A percentile compares a stretch with the other conserved stretches of the same genome.
These are phyloP conservation scores for Panthera leo DNA, from an alignment of 2,113 vertebrate species.

Conservation along the genomic window DNA sequence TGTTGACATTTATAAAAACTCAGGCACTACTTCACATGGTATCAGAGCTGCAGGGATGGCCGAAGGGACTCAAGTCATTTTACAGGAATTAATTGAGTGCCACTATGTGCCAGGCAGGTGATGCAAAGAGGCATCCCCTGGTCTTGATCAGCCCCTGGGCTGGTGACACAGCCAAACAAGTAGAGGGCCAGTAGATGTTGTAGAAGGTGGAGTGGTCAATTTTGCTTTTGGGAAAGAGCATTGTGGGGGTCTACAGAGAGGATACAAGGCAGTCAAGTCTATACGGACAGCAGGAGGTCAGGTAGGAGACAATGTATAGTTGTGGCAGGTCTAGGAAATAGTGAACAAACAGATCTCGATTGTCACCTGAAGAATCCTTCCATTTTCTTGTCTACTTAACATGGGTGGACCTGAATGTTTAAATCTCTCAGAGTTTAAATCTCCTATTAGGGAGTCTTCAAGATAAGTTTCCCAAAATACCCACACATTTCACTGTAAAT, in stretches of 20 bases:
- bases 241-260: neutral
- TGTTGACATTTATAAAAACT: neutral
- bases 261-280: neutral
- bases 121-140: neutral
- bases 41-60: neutral
- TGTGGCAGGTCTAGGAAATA: neutral
- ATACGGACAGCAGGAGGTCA: neutral
- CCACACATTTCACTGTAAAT: neutral
- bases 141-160: neutral
- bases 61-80: neutral
- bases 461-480: neutral
- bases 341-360: neutral
- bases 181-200: neutral
- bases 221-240: neutral
- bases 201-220: neutral
- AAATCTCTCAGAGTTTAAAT: neutral
- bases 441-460: neutral
- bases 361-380: neutral
- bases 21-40: neutral
- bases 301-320: neutral
- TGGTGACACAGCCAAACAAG: neutral
- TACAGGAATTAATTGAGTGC: neutral
- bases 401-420: neutral
- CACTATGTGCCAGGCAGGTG: neutral
- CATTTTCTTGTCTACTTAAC: neutral